Evolutionary conservation across 2,797 vertebrate species (phyloP), one percentile per base, ranked within the genome.

Genomic region (Thaleichthys pacificus): DNA sequence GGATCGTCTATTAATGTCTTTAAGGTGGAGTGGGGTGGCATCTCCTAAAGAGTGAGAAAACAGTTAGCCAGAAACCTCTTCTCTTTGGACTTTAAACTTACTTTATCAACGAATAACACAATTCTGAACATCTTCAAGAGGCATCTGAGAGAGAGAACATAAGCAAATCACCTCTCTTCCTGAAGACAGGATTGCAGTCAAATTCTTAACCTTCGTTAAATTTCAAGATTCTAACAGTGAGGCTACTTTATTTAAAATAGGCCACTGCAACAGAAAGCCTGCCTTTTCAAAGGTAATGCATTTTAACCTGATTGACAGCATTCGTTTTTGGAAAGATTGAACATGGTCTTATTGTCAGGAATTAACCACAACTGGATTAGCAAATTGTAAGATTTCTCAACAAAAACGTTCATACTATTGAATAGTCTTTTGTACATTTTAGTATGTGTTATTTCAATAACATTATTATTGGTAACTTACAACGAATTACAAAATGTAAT

Each of bases 161-260:
- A 93, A 93, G 91, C 93, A 94, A 92, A 93, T 85, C 88, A 90
- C 77, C 86, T 89, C 88, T 89, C 89, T 88, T 84, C 86, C 89
- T 91, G 87, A 91, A 91, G 92, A 92, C 92, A 92, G 91, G 89
- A 93, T 89, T 89, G 87, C 89, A 87, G 87, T 87, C 88, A 90
- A 89, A 86, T 88, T 68, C 68, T 88, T 65, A 51, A 84, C 84
- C 85, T 73, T 88, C 86, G 80, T 87, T 80, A 67, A 47, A 84
- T 85, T 73, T 85, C 86, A 83, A 91, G 87, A 84, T 85, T 82
- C 88, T 78, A 84, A 68, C 26, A 28, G 77, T 74, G 83, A 86
- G 74, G 75, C 64, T 69, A 57, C 69, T 66, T 84, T 70, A 69
- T 81, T 82, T 24, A 75, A 82, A 71, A 82, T 76, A 56, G 19